Percentiles rank a stretch among this genome's conserved stretches.
Conservation (phyloP, 2,797 vertebrate species). For the Phoeniculus purpureus region DNA sequence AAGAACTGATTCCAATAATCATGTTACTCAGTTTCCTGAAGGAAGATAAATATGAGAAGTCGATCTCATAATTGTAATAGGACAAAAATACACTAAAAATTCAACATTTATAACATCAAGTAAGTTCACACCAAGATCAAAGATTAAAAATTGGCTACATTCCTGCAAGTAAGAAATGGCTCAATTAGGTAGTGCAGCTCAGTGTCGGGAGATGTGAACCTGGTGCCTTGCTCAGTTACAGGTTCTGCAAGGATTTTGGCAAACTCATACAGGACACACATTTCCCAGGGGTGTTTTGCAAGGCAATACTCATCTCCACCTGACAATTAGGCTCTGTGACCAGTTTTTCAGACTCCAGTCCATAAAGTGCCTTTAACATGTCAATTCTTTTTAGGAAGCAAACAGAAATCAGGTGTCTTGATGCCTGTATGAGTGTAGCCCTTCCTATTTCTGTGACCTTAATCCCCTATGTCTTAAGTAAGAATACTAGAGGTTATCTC, state of each 20-base stretch:
- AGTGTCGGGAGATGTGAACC: background rate
- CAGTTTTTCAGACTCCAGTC: background rate
- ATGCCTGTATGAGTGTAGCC: background rate
- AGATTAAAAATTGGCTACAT: slow-evolving; percentile 26
- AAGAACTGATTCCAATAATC: slow-evolving; percentile 45
- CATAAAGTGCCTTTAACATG: background rate
- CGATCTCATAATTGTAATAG: background rate
- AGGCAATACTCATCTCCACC: background rate
- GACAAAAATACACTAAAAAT: slow-evolving; percentile 42
- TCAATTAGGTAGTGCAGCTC: background rate
- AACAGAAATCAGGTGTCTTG: background rate
- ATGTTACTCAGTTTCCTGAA: slow-evolving; percentile 28
- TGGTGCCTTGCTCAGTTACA: background rate
- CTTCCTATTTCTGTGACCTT: background rate
- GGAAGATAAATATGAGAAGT: slow-evolving; percentile 41
- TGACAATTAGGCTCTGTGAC: background rate
- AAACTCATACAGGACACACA: background rate
- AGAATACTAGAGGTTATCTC: background rate
- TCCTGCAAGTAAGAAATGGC: slow-evolving; percentile 14
- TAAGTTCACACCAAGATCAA: slow-evolving; percentile 35
- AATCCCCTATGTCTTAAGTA: background rate
- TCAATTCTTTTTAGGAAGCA: background rate
- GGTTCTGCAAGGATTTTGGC: background rate
- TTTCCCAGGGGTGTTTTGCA: background rate
- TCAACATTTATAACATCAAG: slow-evolving; percentile 10